Evolutionary conservation across 2,888 invertebrate genomes (phyloP), one percentile per base, ranked within the genome.

Genomic region (Pterobdella sp.): DNA sequence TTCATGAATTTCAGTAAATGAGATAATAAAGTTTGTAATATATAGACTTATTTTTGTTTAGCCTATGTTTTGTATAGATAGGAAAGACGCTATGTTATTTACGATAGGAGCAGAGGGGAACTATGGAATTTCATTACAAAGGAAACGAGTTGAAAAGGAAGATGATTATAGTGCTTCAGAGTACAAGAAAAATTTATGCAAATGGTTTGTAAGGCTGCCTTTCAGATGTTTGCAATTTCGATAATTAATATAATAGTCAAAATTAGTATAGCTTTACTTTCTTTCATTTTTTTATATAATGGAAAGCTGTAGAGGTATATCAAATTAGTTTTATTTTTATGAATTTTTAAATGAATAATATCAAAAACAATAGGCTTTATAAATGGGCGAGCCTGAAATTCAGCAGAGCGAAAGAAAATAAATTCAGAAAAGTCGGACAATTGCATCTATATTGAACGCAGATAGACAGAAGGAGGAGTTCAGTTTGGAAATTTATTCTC

Each of bases 21-120:
- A n/a, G n/a, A n/a, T n/a, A n/a, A 7, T 22, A 42, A 42, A 42
- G 49, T 7, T 14, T 22, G 49, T 22, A 42, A 7, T 7, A 22
- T 14, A 22, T 14, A 42, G 49, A 42, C 22, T 42, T 42, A 42
- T 42, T 42, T 42, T 14, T 42, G 49, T 22, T 7, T 22, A 14
- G 49, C 49, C 10, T 42, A 42, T 42, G 49, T 22, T 42, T 7
- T 7, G 7, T 22, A 22, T 42, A 42, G 49, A 42, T 42, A 42
- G 49, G 49, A 42, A 22, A 42, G 49, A 42, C 49, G 49, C 49
- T 42, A n/a, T n/a, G 49, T 42, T 42, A 42, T 42, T 42, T 42
- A 42, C 49, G 49, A 42, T 7, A 42, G 49, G 49, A 42, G 49
- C 49, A 42, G 49, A 42, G 49, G 22, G 22, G 49, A n/a, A 7